Conservation (phyloP, 2,797 vertebrate genomes). For the Rhynchotus rufescens region DNA sequence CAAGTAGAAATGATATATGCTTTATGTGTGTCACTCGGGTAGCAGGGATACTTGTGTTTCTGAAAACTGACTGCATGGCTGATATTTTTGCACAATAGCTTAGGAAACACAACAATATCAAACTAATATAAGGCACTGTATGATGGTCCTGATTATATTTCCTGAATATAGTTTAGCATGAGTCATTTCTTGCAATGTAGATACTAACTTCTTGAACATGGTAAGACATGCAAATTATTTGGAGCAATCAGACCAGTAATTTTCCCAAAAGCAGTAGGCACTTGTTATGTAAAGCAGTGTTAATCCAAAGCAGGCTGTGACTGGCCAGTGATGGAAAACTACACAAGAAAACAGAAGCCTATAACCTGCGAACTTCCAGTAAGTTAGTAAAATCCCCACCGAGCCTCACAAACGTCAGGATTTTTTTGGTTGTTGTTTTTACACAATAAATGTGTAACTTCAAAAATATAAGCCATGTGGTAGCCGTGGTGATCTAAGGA, state of each 20-base stretch:
- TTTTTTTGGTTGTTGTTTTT: not conserved
- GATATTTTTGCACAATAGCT: not conserved
- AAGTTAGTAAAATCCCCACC: not conserved
- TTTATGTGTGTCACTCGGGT: not conserved
- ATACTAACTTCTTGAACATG: not conserved
- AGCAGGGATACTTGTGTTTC: not conserved
- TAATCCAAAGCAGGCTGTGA: slow-evolving; percentile 15
- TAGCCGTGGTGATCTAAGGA: not conserved
- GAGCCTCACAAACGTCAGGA: not conserved
- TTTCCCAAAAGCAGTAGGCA: not conserved
- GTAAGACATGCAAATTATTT: not conserved
- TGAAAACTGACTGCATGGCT: not conserved
- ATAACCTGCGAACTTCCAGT: not conserved
- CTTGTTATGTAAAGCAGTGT: not conserved
- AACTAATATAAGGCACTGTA: not conserved
- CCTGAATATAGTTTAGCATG: not conserved
- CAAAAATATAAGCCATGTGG: not conserved
- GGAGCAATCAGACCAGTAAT: not conserved
- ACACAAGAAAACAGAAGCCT: not conserved
- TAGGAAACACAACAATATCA: not conserved
- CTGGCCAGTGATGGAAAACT: not conserved
- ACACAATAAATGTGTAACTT: not conserved
- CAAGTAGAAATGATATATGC: not conserved
- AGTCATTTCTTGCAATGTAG: not conserved
- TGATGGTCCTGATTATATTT: not conserved